phyloP scores from a whole-genome alignment of 2,113 vertebrate genomes.

The Mobula birostris region DNA sequence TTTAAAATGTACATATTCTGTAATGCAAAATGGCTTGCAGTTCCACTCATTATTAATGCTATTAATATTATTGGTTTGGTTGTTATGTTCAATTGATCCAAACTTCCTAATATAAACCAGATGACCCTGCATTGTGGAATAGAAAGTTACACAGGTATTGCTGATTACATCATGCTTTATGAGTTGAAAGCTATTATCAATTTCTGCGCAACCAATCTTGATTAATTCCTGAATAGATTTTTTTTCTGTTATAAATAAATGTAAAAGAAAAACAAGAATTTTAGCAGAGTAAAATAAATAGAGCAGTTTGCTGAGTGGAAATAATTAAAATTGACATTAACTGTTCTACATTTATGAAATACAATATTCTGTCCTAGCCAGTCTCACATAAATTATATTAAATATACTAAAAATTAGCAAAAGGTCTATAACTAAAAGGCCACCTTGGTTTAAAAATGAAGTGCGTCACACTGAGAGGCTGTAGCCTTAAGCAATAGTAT shows the following conservation, averaged over 20 bases:
- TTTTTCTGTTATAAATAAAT: not conserved
- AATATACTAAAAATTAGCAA: not conserved
- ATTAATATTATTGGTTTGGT: not conserved
- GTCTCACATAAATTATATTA: not conserved
- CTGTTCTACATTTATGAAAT: not conserved
- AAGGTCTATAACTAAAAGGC: not conserved
- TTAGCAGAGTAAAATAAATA: not conserved
- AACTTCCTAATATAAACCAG: not conserved
- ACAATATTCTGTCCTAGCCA: not conserved
- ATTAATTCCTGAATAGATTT: not conserved
- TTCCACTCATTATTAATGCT: not conserved
- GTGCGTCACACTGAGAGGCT: not conserved
- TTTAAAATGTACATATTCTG: not conserved
- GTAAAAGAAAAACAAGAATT: not conserved
- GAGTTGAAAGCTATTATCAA: not conserved
- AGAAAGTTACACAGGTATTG: not conserved
- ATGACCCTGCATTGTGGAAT: not conserved
- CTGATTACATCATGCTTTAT: not conserved
- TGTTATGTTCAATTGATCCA: not conserved
- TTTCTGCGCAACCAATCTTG: not conserved
- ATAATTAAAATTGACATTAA: not conserved
- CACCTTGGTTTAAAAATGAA: conserved; percentile 16
- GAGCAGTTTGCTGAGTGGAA: not conserved
- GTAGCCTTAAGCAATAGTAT: conserved; percentile 21
- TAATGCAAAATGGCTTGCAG: not conserved